Evolutionary conservation across 2,888 invertebrate species (phyloP), one percentile per base, ranked within the genome.

Genomic region (Nemurella pictetii): DNA sequence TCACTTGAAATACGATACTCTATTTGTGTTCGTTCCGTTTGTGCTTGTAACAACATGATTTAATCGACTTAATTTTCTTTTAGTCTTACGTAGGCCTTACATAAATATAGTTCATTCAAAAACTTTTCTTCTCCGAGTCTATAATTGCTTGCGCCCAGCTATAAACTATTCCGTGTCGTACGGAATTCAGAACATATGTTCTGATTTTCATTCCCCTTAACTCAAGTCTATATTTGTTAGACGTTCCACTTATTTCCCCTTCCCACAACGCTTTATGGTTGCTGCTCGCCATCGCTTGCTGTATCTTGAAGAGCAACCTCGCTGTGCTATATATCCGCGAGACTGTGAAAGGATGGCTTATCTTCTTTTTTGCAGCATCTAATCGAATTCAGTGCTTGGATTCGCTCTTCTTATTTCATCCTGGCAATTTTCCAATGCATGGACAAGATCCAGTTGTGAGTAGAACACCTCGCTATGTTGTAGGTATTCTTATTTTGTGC

Each of bases 331-430:
- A 27, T 28, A 26, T 72, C 35, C 28, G 27, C 55, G 30, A 27
- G 29, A 80, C 28, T 28, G 55, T 78, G 55, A 84, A 73, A 55
- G 55, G 36, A 32, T 35, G 80, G 84, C 80, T 84, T 84, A 84
- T 84, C 84, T 84, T 84, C 78, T 55, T 25, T 36, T 80, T 80
- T 80, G 32, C 36, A 32, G 29, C 84, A 29, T 84, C 12, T 85
- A 85, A 85, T 85, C 83, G 85, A 85, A 83, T 85, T 85, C 83
- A 77, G 85, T 55, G 85, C 36, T 78, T 75, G 80, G 84, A 81
- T 74, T 81, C 81, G 15, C 55, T 55, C 55, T 12, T 30, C 55
- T 75, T 74, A 32, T 73, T 82, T 36, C 77, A 77, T 85, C 80
- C 75, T 82, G 84, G 80, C 84, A 80, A 74, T 84, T 32, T 35